Evolutionary conservation across 1,140 invertebrate species (phyloP).

Genomic region (Apis mellifera): DNA sequence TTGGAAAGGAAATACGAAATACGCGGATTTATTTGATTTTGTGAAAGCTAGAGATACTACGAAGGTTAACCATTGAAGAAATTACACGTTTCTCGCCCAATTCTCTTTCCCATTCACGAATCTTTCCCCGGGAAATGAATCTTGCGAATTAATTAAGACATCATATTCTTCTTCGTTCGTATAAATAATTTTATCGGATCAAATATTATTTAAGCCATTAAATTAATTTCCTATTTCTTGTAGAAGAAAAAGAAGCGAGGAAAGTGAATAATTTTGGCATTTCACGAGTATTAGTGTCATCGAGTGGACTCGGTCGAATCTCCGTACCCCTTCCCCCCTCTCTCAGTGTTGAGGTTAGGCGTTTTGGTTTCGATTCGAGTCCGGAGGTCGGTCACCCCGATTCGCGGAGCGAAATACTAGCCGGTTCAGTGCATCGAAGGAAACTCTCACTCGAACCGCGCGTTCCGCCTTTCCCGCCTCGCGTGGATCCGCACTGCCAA

Average conservation of each 20-base stretch:
- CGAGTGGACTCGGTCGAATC: neutral
- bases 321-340: neutral
- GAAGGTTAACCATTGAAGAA: too few relatives aligned
- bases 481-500: constrained; percentile 60
- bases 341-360: constrained; percentile 41
- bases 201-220: too few relatives aligned
- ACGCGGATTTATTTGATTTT: too few relatives aligned
- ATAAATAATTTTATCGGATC: too few relatives aligned
- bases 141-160: too few relatives aligned
- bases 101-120: too few relatives aligned
- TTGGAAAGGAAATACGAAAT: too few relatives aligned
- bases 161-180: too few relatives aligned
- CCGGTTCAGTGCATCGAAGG: constrained; percentile 13
- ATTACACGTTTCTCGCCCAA: too few relatives aligned
- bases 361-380: constrained; percentile 19
- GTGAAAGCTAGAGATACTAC: too few relatives aligned
- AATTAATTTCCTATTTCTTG: too few relatives aligned
- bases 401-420: constrained; percentile 38
- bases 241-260: neutral
- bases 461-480: constrained; percentile 56
- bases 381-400: constrained; percentile 36
- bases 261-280: neutral
- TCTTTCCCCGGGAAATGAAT: too few relatives aligned
- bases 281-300: neutral
- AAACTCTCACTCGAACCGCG: constrained; percentile 57